Evolutionary conservation across 2,888 invertebrate genomes (phyloP), one percentile per base, ranked within the genome.

Genomic region (Rhorus exstirpatorius): DNA sequence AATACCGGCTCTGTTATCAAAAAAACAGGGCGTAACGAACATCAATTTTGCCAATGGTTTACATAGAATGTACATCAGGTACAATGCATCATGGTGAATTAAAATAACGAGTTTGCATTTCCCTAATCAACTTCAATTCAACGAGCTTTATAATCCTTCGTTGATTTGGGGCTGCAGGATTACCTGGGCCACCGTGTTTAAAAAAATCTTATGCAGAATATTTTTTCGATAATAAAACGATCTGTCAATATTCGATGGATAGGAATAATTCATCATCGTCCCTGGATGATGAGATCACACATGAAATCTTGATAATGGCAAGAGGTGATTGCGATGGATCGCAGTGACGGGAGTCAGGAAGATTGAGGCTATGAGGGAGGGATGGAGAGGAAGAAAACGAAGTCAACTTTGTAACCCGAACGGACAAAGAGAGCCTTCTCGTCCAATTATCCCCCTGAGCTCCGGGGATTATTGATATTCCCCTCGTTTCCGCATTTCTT

Each of bases 391-490:
- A 21, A 3, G 8, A 26, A 31, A 17, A 21, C 7, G 19, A 24
- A 24, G 21, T 55, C 51, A 63, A 74, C 63, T 63, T 63, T 74
- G 17, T 63, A 74, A 74, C 63, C 41, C 53, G 24, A 63, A 51
- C 41, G 61, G 74, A 74, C 74, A 74, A 74, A 63, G 74, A 74
- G 74, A 74, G 41, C 26, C 63, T n/a, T n/a, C n/a, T 74, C 26
- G 63, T 61, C 61, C 63, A 74, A 74, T 74, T 74, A 74, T 74
- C 63, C 63, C 26, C 19, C 24, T 26, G 61, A 51, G 63, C 61
- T 53, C 17, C 63, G 26, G 63, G 74, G 68, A 74, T 74, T 74
- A 74, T 74, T 53, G 74, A 63, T 63, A 74, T 74, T 74, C 63
- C 74, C 74, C 74, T 63, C 51, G 63, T 17, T 24, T 53, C 19